phyloP scores from a whole-genome alignment of 2,797 vertebrate species.

The Alauda arvensis region DNA sequence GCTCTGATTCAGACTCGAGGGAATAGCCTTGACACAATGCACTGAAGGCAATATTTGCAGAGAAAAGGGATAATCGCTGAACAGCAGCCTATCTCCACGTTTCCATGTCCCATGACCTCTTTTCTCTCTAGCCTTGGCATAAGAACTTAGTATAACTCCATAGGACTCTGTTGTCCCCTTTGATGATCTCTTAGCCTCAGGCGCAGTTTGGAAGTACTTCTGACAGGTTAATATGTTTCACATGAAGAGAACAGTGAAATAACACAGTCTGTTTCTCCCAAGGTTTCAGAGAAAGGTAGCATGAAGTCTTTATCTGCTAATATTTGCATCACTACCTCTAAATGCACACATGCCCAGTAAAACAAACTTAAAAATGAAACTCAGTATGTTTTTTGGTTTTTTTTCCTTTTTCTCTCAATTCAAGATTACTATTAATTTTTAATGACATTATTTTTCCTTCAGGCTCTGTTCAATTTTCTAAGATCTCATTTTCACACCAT shows the following conservation, averaged over 20 bases:
- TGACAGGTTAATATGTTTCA: constrained; percentile 7
- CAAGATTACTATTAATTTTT: neutral
- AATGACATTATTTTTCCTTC: neutral
- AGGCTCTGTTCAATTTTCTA: neutral
- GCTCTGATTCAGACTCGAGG: constrained; percentile 57
- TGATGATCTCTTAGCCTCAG: neutral
- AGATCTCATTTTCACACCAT: neutral
- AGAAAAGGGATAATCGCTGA: constrained; percentile 45
- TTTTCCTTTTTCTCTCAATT: neutral
- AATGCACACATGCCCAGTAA: neutral
- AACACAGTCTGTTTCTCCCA: neutral
- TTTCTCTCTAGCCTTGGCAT: constrained; percentile 36
- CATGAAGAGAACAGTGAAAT: neutral
- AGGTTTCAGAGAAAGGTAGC: neutral
- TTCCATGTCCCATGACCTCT: constrained; percentile 46
- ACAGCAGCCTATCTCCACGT: constrained; percentile 1
- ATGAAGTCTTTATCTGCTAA: neutral
- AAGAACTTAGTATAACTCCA: constrained; percentile 21
- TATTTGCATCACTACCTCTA: neutral
- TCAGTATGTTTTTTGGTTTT: neutral
- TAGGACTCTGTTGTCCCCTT: constrained; percentile 1
- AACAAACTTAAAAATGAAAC: neutral
- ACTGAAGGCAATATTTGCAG: constrained; percentile 55
- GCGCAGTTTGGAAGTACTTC: constrained; percentile 7
- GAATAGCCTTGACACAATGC: constrained; percentile 62